Evolutionary conservation across 2,888 invertebrate genomes (phyloP), one percentile per base, ranked within the genome.

Genomic region (Cybosia mesomella): DNA sequence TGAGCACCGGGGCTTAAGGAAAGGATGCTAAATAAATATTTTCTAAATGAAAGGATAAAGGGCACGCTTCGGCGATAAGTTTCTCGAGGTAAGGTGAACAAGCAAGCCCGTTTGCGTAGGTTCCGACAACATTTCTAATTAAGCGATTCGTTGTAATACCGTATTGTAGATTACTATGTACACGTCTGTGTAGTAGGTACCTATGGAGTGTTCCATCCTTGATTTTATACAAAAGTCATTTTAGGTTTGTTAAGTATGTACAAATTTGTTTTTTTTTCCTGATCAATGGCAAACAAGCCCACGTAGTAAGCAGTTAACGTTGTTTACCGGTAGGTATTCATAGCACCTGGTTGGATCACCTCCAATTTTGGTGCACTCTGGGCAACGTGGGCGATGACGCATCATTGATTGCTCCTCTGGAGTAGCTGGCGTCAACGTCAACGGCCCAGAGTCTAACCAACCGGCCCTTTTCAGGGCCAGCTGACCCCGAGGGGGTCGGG

Each of bases 1-100:
- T 93, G 93, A 82, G 90, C 87, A 77, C 86, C 81, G 87, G 86
- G 86, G 92, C 92, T 92, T 92, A 92, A 89, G 91, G 91, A 90
- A 91, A 91, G 92, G 92, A 90, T 90, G 92, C 89, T 92, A 90
- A 93, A 92, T 92, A 93, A 93, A 93, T 93, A 93, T 93, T 93
- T 91, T 89, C 91, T 87, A 88, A 92, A 93, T 90, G 90, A 89
- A 89, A 85, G 92, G 91, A 91, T 91, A 89, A 91, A 91, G 91
- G 91, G 90, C 89, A 90, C 91, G 91, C 87, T 83, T 86, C 87
- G 84, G 84, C 91, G 88, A 91, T 92, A 92, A 92, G 89, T 92
- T 92, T 91, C 86, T 82, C 79, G 84, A 81, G 87, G 87, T 83
- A 88, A 84, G 84, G 87, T 85, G 89, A 87, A 84, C 89, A 90